These are phyloP conservation scores for Mnemiopsis leidyi DNA, from an alignment of 37 sponge, comb jelly and placozoan genomes.

Conservation along the genomic window DNA sequence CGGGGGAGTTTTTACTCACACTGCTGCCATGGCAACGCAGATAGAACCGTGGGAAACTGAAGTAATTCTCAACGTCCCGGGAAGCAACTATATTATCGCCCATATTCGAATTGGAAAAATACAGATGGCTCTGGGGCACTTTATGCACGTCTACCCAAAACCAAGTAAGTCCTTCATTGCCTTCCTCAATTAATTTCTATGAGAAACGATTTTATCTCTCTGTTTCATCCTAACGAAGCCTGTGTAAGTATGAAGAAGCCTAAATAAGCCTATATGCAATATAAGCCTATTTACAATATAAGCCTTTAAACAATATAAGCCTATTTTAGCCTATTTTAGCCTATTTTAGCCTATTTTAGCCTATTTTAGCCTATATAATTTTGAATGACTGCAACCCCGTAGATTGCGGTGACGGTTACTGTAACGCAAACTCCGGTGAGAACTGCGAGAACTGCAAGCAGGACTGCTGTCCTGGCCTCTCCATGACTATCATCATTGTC, in stretches of 20 bases:
- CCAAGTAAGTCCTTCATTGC: constrained; percentile 42
- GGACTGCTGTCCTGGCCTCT: constrained; percentile 73
- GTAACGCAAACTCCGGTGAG: constrained; percentile 65
- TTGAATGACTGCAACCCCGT: background rate
- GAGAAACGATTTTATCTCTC: no score
- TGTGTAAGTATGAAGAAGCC: no score
- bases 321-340: no score
- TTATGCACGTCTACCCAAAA: constrained; percentile 63
- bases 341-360: no score
- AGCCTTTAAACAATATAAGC: no score
- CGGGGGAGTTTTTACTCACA: constrained; percentile 78
- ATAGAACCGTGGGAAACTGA: constrained; percentile 55
- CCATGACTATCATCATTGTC: constrained; percentile 42
- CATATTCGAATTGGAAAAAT: constrained; percentile 78
- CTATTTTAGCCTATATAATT: no score
- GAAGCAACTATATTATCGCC: constrained; percentile 74
- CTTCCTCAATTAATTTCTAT: no score
- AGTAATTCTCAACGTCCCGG: constrained; percentile 45
- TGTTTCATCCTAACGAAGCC: no score
- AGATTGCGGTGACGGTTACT: constrained; percentile 77
- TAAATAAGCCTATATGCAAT: no score
- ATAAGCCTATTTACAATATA: no score
- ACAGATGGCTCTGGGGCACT: constrained; percentile 74
- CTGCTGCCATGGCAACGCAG: constrained; percentile 62
- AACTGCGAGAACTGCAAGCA: constrained; percentile 68